These are phyloP conservation scores for Pagetopsis macropterus DNA, from an alignment of 2,797 vertebrate genomes.

Conservation along the genomic window DNA sequence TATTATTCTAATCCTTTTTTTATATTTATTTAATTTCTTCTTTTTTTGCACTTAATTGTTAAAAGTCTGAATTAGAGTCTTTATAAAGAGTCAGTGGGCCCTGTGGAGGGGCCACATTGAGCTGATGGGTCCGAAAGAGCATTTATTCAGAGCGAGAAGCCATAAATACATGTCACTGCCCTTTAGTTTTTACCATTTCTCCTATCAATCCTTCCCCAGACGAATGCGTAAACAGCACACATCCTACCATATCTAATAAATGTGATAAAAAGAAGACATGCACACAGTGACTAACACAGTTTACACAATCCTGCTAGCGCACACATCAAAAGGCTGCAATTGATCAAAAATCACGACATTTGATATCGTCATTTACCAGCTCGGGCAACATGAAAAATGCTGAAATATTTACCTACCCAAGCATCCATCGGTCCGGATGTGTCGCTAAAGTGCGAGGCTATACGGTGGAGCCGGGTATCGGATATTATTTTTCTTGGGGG, in stretches of 20 bases:
- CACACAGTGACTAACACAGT: constrained; percentile 49
- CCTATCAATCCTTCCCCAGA: constrained; percentile 41
- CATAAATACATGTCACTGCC: constrained; percentile 64
- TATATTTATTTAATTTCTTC: background rate
- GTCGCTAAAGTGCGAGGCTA: constrained; percentile 84
- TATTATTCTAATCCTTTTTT: background rate
- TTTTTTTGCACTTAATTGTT: constrained; percentile 9
- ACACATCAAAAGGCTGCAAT: constrained; percentile 90
- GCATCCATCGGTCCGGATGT: constrained; percentile 90
- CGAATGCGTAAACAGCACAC: constrained; percentile 15
- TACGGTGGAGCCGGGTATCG: constrained; percentile 88
- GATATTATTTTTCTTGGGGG: constrained; percentile 98
- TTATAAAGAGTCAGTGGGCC: constrained; percentile 65
- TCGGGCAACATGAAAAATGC: constrained; percentile 87
- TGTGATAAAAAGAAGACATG: constrained; percentile 29
- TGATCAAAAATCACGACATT: constrained; percentile 90
- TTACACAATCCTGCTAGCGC: constrained; percentile 78
- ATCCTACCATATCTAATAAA: constrained; percentile 5
- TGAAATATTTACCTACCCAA: constrained; percentile 96
- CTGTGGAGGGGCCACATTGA: constrained; percentile 50
- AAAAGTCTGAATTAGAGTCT: constrained; percentile 38
- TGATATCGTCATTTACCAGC: constrained; percentile 92
- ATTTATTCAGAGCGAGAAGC: constrained; percentile 57
- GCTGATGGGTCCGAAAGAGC: constrained; percentile 59
- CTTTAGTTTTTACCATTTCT: constrained; percentile 52